Evolutionary conservation across 1,140 invertebrate species (phyloP), one percentile per base, ranked within the genome.

Genomic region (Delia radicum): DNA sequence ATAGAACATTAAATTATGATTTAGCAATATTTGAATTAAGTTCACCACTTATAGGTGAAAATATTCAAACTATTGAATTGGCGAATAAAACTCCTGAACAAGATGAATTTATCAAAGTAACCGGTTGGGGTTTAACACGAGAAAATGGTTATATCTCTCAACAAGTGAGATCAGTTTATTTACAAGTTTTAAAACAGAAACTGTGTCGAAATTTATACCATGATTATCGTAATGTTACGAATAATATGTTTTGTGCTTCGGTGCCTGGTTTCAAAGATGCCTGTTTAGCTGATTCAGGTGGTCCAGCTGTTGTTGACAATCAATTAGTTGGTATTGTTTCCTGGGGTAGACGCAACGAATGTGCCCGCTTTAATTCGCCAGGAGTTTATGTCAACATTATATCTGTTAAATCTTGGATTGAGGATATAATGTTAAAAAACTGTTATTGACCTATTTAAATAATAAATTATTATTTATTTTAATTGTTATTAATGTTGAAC

Each of bases 311-410:
- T 0, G 80, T 86, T 31, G 81, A 88, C 10, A 86, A 86, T 4
- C 80, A 84, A 42, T 80, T 90, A 2, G 86, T 90, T 27, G 93
- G 93, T 29, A 88, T 94, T 67, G 90, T 93, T 0, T 94, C 92
- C 0, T 85, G 83, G 83, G 83, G 83, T 65, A 31, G 18, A 33
- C 15, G 65, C 5, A 77, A 78, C 10, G 83, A 83, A 6, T 95
- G 94, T 82, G 94, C 90, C 0, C 87, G 91, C 37, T 81, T 89
- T 0, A 87, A 88, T 1, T 93, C 90, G 81, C 94, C 94, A 3
- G 94, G 94, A 15, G 93, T 95, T 0, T 95, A 95, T 81, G 94
- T 94, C 0, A 89, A 91, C 24, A 31, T 77, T 18, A 37, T 18
- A 46, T 10, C 31, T 0, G 29, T 77, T 5, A 42, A n/a, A 62